phyloP scores from a whole-genome alignment of 2,113 vertebrate genomes.

The Macheiramphus alcinus region DNA sequence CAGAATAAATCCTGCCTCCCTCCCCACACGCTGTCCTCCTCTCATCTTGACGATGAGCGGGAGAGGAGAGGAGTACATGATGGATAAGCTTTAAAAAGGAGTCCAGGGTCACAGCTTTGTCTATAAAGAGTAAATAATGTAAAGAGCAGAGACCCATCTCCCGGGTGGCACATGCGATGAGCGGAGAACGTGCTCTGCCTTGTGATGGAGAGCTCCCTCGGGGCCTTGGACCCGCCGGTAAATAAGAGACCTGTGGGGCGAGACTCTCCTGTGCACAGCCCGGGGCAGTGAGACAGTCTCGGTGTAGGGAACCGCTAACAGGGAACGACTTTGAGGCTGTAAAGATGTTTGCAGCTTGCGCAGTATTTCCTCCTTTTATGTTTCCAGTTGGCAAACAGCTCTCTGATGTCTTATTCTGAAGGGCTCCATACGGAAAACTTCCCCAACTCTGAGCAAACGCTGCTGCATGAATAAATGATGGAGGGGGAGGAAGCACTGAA shows the following conservation, averaged over 20 bases:
- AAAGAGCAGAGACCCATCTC: slow-evolving; percentile 12
- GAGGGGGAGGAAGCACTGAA: neutral
- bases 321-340: neutral
- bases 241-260: neutral
- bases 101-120: slow-evolving; percentile 18
- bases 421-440: neutral
- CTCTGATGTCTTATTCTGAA: neutral
- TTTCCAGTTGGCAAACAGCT: neutral
- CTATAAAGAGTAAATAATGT: slow-evolving; percentile 42
- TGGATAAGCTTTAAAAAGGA: slow-evolving; percentile 14
- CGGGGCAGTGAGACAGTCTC: neutral
- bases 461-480: neutral
- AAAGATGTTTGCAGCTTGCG: neutral
- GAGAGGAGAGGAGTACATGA: neutral
- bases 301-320: accelerated
- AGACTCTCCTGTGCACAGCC: neutral
- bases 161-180: neutral
- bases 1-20: neutral
- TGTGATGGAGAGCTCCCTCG: neutral
- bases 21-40: neutral
- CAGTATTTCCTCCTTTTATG: neutral
- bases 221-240: neutral
- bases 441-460: neutral
- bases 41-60: neutral
- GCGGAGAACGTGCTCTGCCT: neutral